Evolutionary conservation across 1,140 invertebrate genomes (phyloP).

Genomic region (Drosophila fuyamai): DNA sequence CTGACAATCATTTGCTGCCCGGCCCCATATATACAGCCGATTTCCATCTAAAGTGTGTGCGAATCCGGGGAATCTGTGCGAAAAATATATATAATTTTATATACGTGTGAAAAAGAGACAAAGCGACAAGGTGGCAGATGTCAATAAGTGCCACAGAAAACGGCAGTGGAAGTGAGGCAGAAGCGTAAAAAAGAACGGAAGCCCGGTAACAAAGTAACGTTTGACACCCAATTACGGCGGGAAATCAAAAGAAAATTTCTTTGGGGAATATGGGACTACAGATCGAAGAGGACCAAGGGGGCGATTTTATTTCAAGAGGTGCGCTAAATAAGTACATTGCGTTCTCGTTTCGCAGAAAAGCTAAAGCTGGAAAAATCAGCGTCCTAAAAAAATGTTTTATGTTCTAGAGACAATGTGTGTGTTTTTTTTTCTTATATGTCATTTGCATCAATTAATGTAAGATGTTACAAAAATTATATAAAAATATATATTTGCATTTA

Average conservation of each 20-base stretch:
- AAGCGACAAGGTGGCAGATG: slow-evolving; percentile 68
- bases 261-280: slow-evolving; percentile 54
- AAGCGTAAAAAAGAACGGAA: slow-evolving; percentile 49
- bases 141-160: slow-evolving; percentile 68
- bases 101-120: slow-evolving; percentile 35
- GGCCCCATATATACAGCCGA: slow-evolving; percentile 46
- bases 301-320: slow-evolving; percentile 1
- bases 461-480: no score
- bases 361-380: background rate
- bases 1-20: slow-evolving; percentile 69
- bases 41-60: slow-evolving; percentile 67
- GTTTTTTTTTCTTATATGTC: no score
- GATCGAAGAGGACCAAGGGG: slow-evolving; percentile 7
- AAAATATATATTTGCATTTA: no score
- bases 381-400: no score
- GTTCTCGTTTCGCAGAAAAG: background rate
- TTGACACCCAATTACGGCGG: slow-evolving; percentile 80
- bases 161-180: slow-evolving; percentile 14
- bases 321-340: slow-evolving; percentile 3
- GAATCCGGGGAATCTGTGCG: slow-evolving; percentile 41
- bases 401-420: no score
- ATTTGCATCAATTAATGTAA: no score
- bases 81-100: slow-evolving; percentile 41
- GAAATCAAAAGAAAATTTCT: slow-evolving; percentile 79
- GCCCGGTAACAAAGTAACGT: slow-evolving; percentile 72